Evolutionary conservation across 2,113 vertebrate species (phyloP).

Genomic region (Microtus montanus): DNA sequence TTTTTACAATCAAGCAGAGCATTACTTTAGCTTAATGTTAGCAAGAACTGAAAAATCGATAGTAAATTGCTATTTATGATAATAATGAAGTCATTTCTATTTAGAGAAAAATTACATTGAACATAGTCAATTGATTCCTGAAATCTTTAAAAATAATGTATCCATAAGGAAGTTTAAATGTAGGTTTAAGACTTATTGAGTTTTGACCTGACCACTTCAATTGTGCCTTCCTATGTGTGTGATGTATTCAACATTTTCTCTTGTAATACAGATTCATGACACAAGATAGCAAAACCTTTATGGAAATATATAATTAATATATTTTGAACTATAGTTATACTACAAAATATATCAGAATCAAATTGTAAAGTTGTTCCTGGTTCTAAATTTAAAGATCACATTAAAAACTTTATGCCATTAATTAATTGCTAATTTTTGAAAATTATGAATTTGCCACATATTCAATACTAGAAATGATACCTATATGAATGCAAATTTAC

Average conservation of each 20-base stretch:
- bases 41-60: slow-evolving; percentile 13
- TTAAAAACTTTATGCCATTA: not conserved
- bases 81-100: not conserved
- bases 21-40: slow-evolving; percentile 11
- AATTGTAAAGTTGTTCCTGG: slow-evolving; percentile 1
- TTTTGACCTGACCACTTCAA: not conserved
- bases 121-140: not conserved
- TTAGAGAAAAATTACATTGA: not conserved
- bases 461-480: not conserved
- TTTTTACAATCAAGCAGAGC: not conserved
- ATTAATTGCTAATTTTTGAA: not conserved
- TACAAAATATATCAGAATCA: not conserved
- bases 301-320: not conserved
- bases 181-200: not conserved
- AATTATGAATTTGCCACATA: not conserved
- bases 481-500: not conserved
- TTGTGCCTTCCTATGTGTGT: not conserved
- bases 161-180: not conserved
- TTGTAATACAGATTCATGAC: not conserved
- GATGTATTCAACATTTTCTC: not conserved
- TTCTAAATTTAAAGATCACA: not conserved
- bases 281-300: not conserved
- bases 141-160: not conserved
- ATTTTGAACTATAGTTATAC: not conserved
- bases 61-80: slow-evolving; percentile 13